Percentiles rank a stretch among this genome's conserved stretches.
Evolutionary conservation across 2,113 vertebrate genomes (phyloP).

Genomic region (Plecturocebus donacophilus): DNA sequence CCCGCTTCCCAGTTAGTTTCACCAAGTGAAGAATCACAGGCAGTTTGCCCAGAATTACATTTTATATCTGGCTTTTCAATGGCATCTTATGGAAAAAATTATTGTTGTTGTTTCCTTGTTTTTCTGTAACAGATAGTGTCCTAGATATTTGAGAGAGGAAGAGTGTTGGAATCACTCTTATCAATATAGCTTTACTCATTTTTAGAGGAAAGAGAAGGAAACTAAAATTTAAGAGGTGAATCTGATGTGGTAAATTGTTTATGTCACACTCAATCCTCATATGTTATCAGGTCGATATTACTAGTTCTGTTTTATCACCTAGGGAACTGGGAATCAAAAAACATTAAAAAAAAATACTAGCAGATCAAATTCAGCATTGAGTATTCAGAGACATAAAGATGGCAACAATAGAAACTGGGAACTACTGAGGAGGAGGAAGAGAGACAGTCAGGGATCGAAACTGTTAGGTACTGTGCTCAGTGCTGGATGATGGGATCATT

Average conservation of each 20-base stretch:
- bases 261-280: not conserved
- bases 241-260: not conserved
- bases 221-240: not conserved
- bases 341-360: not conserved
- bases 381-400: no score
- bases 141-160: not conserved
- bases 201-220: not conserved
- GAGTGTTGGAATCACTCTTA: not conserved
- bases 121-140: not conserved
- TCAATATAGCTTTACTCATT: not conserved
- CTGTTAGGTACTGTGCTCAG: no score
- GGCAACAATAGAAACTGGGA: no score
- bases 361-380: no score
- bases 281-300: not conserved
- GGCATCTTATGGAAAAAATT: not conserved
- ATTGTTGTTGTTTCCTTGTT: not conserved
- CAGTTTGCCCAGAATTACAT: slow-evolving; percentile 30
- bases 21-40: slow-evolving; percentile 7
- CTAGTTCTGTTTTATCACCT: not conserved
- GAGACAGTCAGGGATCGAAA: no score
- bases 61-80: slow-evolving; percentile 44
- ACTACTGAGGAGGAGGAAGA: no score
- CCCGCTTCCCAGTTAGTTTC: not conserved
- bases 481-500: no score
- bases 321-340: not conserved